Evolutionary conservation across 1,140 invertebrate species (phyloP).

Genomic region (Cecropterus lyciades): DNA sequence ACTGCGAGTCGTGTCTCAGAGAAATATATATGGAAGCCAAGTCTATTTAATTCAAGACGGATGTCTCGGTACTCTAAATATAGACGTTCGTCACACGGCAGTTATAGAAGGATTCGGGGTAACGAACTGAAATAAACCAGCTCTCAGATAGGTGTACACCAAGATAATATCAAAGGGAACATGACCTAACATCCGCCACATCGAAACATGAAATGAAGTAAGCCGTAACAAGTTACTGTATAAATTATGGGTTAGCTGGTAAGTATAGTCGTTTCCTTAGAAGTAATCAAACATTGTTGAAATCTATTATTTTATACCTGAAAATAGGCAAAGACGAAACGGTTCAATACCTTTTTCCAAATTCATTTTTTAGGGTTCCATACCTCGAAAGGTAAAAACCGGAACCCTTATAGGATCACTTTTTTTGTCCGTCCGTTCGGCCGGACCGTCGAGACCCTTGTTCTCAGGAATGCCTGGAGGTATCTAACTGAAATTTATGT

Average conservation of each 20-base stretch:
- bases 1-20: not conserved
- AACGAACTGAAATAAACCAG: slow-evolving; percentile 15
- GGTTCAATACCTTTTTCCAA: no score
- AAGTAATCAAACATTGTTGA: no score
- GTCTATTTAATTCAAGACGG: not conserved
- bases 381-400: no score
- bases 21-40: slow-evolving; percentile 1
- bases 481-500: no score
- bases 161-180: not conserved
- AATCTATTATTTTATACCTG: no score
- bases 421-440: no score
- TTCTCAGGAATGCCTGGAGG: no score
- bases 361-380: no score
- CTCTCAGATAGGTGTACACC: not conserved
- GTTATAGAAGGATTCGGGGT: slow-evolving; percentile 4
- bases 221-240: not conserved
- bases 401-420: no score
- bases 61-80: not conserved
- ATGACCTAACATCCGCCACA: not conserved
- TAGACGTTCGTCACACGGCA: slow-evolving; percentile 10
- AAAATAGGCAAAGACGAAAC: no score
- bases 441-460: no score
- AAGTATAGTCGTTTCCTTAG: not conserved
- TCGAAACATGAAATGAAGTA: not conserved
- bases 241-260: not conserved